phyloP scores from a whole-genome alignment of 1,140 invertebrate species.

The Carcinoscorpius rotundicauda region DNA sequence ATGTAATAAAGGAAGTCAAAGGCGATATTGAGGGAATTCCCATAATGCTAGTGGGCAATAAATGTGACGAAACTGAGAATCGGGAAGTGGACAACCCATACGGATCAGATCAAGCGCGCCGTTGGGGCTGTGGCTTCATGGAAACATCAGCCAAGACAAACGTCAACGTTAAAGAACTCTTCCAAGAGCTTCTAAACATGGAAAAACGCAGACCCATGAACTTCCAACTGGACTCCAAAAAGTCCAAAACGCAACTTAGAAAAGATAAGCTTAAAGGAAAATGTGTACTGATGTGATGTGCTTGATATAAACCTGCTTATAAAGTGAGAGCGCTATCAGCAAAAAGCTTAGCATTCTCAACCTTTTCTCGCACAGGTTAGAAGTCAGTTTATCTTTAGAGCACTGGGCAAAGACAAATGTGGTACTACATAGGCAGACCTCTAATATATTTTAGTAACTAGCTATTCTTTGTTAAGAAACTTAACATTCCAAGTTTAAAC shows the following conservation, averaged over 20 bases:
- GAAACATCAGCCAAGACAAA: conserved; percentile 99
- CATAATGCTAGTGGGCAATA: conserved; percentile 89
- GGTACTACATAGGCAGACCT: too few species aligned
- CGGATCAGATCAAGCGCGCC: conserved; percentile 73
- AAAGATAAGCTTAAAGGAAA: conserved; percentile 40
- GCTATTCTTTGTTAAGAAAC: too few species aligned
- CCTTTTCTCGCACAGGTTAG: too few species aligned
- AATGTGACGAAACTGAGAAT: conserved; percentile 83
- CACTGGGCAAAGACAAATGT: too few species aligned
- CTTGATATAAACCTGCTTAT: too few species aligned
- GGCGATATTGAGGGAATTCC: conserved; percentile 68
- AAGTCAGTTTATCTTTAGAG: too few species aligned
- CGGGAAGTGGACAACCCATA: conserved; percentile 63
- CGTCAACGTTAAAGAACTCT: conserved; percentile 93
- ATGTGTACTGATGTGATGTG: conserved; percentile 30
- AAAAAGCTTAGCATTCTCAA: too few species aligned
- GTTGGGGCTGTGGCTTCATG: conserved; percentile 92
- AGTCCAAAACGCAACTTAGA: conserved; percentile 39
- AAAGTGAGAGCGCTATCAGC: too few species aligned
- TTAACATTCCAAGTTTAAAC: too few species aligned
- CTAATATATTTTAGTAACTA: too few species aligned
- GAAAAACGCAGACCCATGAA: conserved; percentile 93
- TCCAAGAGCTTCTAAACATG: conserved; percentile 66
- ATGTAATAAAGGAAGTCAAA: conserved; percentile 62
- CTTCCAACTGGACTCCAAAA: conserved; percentile 75